phyloP scores from a whole-genome alignment of 1,140 invertebrate genomes.

The Lasaia peninsularis region DNA sequence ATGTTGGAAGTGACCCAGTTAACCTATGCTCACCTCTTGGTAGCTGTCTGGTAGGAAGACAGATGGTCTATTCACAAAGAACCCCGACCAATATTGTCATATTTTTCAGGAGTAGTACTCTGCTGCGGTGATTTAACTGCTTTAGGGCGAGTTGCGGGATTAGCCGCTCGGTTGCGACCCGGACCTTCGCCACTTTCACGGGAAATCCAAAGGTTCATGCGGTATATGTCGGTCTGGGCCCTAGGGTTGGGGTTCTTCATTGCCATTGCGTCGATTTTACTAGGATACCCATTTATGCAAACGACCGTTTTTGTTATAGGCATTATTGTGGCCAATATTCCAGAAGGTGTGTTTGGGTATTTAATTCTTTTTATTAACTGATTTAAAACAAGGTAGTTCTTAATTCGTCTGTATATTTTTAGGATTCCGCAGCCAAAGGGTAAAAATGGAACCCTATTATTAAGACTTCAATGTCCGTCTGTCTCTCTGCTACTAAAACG shows the following conservation, averaged over 20 bases:
- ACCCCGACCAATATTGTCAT: too few relatives aligned
- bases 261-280: constrained; percentile 39
- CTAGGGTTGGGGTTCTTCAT: constrained; percentile 49
- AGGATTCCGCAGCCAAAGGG: too few relatives aligned
- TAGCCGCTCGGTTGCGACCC: constrained; percentile 53
- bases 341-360: constrained; percentile 46
- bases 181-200: constrained; percentile 52
- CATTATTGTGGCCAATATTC: constrained; percentile 64
- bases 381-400: too few relatives aligned
- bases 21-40: too few relatives aligned
- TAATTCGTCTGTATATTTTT: too few relatives aligned
- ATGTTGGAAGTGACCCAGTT: too few relatives aligned
- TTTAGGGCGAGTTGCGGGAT: constrained; percentile 56
- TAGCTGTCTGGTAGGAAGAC: too few relatives aligned
- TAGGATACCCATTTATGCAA: constrained; percentile 65
- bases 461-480: too few relatives aligned
- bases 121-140: constrained; percentile 66
- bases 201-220: constrained; percentile 55
- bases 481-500: too few relatives aligned
- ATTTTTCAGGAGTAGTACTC: constrained; percentile 60
- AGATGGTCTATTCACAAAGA: too few relatives aligned
- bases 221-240: constrained; percentile 54
- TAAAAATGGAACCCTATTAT: too few relatives aligned
- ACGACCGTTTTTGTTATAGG: constrained; percentile 63
- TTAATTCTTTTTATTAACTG: too few relatives aligned